Evolutionary conservation across 2,888 invertebrate species (phyloP), one percentile per base, ranked within the genome.

Genomic region (Pristionchus exspectatus): DNA sequence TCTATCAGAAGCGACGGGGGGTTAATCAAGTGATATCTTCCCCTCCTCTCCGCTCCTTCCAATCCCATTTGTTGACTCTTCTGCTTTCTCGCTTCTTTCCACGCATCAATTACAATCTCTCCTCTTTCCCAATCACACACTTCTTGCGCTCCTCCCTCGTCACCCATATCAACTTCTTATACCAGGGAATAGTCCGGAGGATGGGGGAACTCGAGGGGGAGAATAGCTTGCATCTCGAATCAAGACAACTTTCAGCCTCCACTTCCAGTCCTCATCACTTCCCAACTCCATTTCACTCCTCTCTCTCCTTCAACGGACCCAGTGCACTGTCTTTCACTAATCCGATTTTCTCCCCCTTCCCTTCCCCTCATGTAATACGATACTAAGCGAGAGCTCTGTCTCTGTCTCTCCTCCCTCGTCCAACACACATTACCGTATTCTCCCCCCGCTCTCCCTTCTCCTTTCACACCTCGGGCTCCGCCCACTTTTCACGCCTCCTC

Each of bases 11-110:
- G 44, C 44, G 44, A 50, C 9, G 44, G 84, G 83, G 56, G 84
- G 84, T 59, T 59, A 85, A 87, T 87, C 87, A 87, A 87, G 84
- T 85, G 84, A 85, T 85, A 85, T 85, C 87, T 54, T 59, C 84
- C 84, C 33, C 33, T 33, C 50, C 24, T 59, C 59, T 30, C 54
- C n/a, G 10, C 77, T 18, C 77, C 38, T 33, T 33, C 38, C 24
- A 21, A 21, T 54, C 54, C 38, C 59, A 63, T 63, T 84, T 56
- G 84, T 84, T 63, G 59, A 56, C 59, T 84, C 84, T 84, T 84
- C 84, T 84, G 56, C 84, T 84, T 84, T 63, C 56, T 56, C 84
- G 84, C 59, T 63, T 84, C 84, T 81, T 81, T 81, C 84, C 84
- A 56, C 59, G 84, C 84, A 59, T 63, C 56, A 63, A 59, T 63